These are phyloP conservation scores for Psococerastis gibbosa DNA, from an alignment of 2,888 invertebrate genomes.

Conservation along the genomic window DNA sequence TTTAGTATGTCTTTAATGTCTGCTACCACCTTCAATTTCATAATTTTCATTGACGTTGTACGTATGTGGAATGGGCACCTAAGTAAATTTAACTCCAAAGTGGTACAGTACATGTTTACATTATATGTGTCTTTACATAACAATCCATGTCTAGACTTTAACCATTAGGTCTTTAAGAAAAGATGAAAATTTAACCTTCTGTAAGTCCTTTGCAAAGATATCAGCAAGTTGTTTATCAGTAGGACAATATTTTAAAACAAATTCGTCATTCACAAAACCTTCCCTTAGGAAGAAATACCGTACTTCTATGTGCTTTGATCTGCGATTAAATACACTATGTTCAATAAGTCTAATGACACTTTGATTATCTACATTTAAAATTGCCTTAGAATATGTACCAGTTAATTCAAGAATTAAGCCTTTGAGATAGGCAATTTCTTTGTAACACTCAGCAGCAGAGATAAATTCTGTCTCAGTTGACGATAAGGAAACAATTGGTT, in stretches of 20 bases:
- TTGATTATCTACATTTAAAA: constrained; percentile 15
- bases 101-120: too few relatives aligned
- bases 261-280: background rate
- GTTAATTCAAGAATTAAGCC: constrained; percentile 13
- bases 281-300: background rate
- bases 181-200: background rate
- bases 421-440: constrained; percentile 16
- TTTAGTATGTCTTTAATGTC: too few relatives aligned
- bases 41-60: too few relatives aligned
- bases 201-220: background rate
- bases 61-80: too few relatives aligned
- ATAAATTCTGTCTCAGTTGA: constrained; percentile 19
- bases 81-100: too few relatives aligned
- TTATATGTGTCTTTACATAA: too few relatives aligned
- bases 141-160: too few relatives aligned
- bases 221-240: background rate
- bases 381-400: constrained; percentile 7
- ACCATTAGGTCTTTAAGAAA: too few relatives aligned
- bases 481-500: constrained; percentile 17
- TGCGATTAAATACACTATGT: background rate
- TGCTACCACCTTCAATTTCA: too few relatives aligned
- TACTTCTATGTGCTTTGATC: constrained; percentile 4
- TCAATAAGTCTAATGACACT: constrained; percentile 15
- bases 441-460: constrained; percentile 16
- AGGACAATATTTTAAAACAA: background rate